Base-by-base conservation (phyloP, 2,797 vertebrate genomes). In the Enteromius thamalakanensis region DNA sequence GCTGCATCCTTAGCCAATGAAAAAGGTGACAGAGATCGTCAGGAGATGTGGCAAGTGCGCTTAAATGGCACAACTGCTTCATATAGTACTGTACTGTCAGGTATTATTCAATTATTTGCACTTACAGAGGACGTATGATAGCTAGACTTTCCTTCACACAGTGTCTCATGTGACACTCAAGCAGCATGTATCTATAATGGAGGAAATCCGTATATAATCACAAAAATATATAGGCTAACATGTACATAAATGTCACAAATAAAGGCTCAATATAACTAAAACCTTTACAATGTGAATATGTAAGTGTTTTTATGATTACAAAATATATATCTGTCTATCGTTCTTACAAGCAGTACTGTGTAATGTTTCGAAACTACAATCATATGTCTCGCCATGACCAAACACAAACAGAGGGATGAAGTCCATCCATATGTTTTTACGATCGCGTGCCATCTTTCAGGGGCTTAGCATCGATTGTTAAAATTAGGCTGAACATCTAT, bases 341-440 rank as follows among this genome's bases (percentile, higher is more conserved):
- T 1, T n/a, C n/a, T 58, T 21, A 37, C 9, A 29, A 45, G 10
- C 23, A 19, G 21, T 26, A 26, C 17, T 58, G n/a, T 58, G n/a
- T 29, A 21, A 7, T 34, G 17, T 71, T 55, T 12, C 47, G 19
- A 62, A 49, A 62, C 55, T 47, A 64, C 67, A 55, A 80, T 55
- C 32, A 55, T 19, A 32, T 60, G 37, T 23, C 29, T 60, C 29
- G 26, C 14, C 14, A 32, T 3, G 34, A n/a, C 32, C 26, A 19
- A 78, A 51, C 21, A 45, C 6, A 60, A 47, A 10, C 1, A 1
- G 23, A 71, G 6, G 26, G 10, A 45, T n/a, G 9, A n/a, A 14
- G 29, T 64, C 70, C 9, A 81, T 81, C 68, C 69, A n/a, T 34
- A 37, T 81, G 55, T 23, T 34, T 60, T 81, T 49, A 11, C 19